Conservation (phyloP, 2,797 vertebrate species). For the Sylvia borin region DNA sequence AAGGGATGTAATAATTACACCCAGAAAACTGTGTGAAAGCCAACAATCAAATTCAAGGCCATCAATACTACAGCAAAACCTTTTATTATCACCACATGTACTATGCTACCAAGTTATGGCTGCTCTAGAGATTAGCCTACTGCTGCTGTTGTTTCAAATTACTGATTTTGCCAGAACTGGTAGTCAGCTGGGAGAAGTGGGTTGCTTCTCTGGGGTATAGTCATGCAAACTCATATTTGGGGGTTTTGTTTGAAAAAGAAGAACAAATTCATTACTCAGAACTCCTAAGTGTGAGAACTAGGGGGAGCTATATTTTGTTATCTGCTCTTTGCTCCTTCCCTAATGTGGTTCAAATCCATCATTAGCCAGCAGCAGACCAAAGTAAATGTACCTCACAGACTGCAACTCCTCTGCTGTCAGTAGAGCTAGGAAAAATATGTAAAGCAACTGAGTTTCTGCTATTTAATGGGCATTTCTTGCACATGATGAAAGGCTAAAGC, state of each 20-base stretch:
- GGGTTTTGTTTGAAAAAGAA: background rate
- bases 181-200: background rate
- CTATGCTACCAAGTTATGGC: background rate
- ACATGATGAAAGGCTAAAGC: background rate
- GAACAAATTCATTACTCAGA: background rate
- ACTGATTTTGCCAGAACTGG: background rate
- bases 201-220: background rate
- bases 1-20: background rate
- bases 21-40: background rate
- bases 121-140: background rate
- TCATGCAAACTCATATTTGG: background rate
- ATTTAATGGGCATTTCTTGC: background rate
- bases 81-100: background rate
- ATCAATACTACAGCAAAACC: background rate
- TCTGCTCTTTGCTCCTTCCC: background rate
- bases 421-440: background rate
- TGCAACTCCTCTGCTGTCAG: background rate
- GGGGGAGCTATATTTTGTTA: background rate
- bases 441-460: background rate
- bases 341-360: background rate
- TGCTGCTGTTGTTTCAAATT: background rate
- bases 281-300: background rate
- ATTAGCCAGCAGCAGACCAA: background rate
- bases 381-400: background rate
- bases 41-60: background rate